These are phyloP conservation scores for Seriola quinqueradiata DNA, from an alignment of 2,113 vertebrate species.

Conservation along the genomic window DNA sequence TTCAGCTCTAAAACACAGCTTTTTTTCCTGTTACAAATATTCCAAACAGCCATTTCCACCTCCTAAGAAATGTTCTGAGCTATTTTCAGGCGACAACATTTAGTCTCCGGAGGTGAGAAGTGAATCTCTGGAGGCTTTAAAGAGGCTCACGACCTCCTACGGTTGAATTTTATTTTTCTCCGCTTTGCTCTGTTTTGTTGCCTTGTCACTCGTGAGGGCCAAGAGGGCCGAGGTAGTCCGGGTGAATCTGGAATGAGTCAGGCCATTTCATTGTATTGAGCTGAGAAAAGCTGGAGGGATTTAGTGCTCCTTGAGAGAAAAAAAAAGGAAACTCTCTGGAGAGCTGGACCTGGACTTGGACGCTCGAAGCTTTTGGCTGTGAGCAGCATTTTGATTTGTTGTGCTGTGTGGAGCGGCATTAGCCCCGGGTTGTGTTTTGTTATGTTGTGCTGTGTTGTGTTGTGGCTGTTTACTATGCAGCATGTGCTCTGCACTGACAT, in stretches of 20 bases:
- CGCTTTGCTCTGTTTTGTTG: slow-evolving; percentile 55
- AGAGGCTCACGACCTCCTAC: slow-evolving; percentile 31
- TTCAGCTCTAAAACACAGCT: not conserved
- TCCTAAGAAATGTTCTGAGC: not conserved
- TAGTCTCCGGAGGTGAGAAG: slow-evolving; percentile 17
- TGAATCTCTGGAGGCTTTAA: slow-evolving; percentile 34
- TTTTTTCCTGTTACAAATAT: slow-evolving; percentile 11
- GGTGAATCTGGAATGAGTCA: slow-evolving; percentile 71
- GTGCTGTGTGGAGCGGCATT: slow-evolving; percentile 25
- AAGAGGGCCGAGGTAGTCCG: slow-evolving; percentile 21
- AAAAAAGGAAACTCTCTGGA: slow-evolving; percentile 58
- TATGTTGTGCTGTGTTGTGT: slow-evolving; percentile 41
- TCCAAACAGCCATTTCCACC: not conserved
- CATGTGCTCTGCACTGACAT: slow-evolving; percentile 11
- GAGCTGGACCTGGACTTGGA: slow-evolving; percentile 60
- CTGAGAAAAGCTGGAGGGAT: slow-evolving; percentile 62
- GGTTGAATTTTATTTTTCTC: slow-evolving; percentile 34
- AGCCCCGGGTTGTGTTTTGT: slow-evolving; percentile 37
- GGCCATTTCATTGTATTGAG: slow-evolving; percentile 61
- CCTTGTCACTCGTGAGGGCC: slow-evolving; percentile 50
- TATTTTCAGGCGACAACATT: slow-evolving; percentile 16
- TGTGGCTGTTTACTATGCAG: slow-evolving; percentile 48
- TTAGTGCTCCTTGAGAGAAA: slow-evolving; percentile 65
- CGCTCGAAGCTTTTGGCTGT: slow-evolving; percentile 46
- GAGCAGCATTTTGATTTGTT: slow-evolving; percentile 72